These are phyloP conservation scores for Amblyjoppa proteus DNA, from an alignment of 2,888 invertebrate genomes.

Conservation along the genomic window DNA sequence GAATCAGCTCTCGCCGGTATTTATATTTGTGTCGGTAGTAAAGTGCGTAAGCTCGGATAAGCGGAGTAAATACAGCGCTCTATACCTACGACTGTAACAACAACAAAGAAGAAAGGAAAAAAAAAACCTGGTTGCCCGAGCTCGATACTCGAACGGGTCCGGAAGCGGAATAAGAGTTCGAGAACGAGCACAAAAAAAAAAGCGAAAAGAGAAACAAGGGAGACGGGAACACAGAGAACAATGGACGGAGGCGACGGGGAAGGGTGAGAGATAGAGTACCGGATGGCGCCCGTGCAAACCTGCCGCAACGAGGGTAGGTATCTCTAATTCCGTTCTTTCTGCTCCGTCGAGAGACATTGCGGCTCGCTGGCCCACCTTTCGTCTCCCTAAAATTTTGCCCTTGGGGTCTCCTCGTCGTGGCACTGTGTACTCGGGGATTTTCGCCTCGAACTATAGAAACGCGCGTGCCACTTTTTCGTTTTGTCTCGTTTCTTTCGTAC, in stretches of 20 bases:
- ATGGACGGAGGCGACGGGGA: conserved; percentile 18
- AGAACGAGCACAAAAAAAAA: conserved; percentile 19
- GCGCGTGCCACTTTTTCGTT: conserved; percentile 63
- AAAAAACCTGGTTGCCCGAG: conserved; percentile 17
- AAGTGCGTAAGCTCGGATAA: conserved; percentile 66
- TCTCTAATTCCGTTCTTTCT: conserved; percentile 55
- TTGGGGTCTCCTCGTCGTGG: not conserved
- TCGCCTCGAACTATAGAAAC: not conserved
- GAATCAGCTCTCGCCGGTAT: not conserved
- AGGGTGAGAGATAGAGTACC: conserved; percentile 30
- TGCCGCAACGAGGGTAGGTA: conserved; percentile 47
- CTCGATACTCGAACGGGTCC: conserved; percentile 39
- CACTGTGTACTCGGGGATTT: not conserved
- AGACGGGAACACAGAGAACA: conserved; percentile 27
- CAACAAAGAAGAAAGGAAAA: conserved; percentile 28
- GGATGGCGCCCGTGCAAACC: conserved; percentile 36
- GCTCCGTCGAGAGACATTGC: not conserved
- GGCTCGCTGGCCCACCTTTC: conserved; percentile 1
- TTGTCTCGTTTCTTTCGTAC: conserved; percentile 40
- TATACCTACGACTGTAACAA: not conserved
- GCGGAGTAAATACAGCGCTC: conserved; percentile 42
- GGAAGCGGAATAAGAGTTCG: conserved; percentile 36
- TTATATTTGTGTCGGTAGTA: conserved; percentile 43
- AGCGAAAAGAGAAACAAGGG: conserved; percentile 13
- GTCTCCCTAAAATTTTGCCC: conserved; percentile 21